Conservation (phyloP, 2,113 vertebrate species). For the Brachypodius melanocephalos region DNA sequence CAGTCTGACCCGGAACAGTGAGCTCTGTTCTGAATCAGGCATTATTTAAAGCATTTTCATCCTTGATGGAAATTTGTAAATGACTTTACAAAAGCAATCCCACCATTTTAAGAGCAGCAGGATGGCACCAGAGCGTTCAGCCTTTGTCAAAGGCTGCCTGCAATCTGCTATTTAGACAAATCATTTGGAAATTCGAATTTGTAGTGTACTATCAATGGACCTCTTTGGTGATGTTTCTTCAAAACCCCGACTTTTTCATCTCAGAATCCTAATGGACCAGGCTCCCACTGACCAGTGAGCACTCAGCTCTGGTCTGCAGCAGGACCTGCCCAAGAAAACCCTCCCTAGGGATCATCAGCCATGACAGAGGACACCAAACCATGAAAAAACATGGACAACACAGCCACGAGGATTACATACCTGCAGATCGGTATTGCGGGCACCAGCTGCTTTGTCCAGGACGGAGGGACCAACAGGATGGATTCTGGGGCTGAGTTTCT, state of each 20-base stretch:
- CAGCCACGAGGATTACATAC: conserved; percentile 58
- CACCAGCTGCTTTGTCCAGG: conserved; percentile 92
- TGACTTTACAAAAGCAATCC: neutral
- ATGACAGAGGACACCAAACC: neutral
- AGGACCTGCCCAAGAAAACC: neutral
- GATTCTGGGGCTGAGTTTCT: conserved; percentile 82
- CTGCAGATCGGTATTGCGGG: conserved; percentile 89
- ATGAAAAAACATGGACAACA: accelerated
- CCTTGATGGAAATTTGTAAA: neutral
- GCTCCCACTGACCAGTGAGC: neutral
- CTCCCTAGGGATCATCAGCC: neutral
- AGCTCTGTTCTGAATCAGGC: neutral
- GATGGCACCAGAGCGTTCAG: neutral
- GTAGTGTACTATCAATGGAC: neutral
- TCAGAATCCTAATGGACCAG: neutral
- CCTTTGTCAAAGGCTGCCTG: neutral
- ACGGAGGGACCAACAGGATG: conserved; percentile 87
- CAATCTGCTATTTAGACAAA: neutral
- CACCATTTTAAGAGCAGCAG: neutral
- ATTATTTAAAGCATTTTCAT: neutral
- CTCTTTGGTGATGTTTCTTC: neutral
- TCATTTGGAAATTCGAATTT: neutral
- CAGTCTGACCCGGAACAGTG: neutral
- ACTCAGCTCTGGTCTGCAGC: neutral
- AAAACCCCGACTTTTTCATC: neutral